Conservation (phyloP, 2,113 vertebrate species). For the Lampris incognitus region DNA sequence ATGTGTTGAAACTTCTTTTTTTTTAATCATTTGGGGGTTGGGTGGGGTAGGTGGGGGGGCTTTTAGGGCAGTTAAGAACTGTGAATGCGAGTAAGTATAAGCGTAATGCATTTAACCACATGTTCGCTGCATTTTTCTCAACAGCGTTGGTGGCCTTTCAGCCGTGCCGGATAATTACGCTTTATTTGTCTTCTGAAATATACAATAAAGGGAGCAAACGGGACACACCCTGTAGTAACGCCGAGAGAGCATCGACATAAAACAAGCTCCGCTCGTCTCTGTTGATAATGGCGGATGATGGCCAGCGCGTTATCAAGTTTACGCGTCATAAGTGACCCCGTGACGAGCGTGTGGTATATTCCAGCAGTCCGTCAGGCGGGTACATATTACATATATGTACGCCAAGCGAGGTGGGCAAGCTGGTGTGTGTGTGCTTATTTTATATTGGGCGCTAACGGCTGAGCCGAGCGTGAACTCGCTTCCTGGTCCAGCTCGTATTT, state of each 20-base stretch:
- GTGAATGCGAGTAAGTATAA: slow-evolving; percentile 1
- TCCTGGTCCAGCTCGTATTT: slow-evolving; percentile 41
- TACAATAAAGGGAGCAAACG: slow-evolving; percentile 36
- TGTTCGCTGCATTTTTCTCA: slow-evolving; percentile 1
- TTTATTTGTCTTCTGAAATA: slow-evolving; percentile 60
- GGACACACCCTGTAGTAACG: slow-evolving; percentile 38
- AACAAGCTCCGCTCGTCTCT: slow-evolving; percentile 26
- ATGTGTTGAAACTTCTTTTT: too few relatives aligned
- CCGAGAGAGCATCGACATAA: slow-evolving; percentile 52
- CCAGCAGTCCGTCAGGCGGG: slow-evolving; percentile 2
- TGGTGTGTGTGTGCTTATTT: slow-evolving; percentile 22
- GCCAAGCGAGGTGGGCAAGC: background rate
- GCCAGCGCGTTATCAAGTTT: slow-evolving; percentile 22
- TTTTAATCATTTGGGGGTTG: too few relatives aligned
- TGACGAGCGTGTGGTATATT: slow-evolving; percentile 3
- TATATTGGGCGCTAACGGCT: slow-evolving; percentile 49
- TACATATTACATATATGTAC: background rate
- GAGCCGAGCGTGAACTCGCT: slow-evolving; percentile 42
- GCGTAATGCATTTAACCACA: background rate
- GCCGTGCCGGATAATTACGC: slow-evolving; percentile 43
- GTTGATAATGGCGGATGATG: slow-evolving; percentile 40
- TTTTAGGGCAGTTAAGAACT: slow-evolving; percentile 20
- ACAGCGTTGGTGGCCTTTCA: slow-evolving; percentile 54
- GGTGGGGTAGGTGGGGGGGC: background rate
- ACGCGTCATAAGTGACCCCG: slow-evolving; percentile 18